Base-by-base conservation (phyloP, 2,888 invertebrate species). In the Podotricha telesiphe region DNA sequence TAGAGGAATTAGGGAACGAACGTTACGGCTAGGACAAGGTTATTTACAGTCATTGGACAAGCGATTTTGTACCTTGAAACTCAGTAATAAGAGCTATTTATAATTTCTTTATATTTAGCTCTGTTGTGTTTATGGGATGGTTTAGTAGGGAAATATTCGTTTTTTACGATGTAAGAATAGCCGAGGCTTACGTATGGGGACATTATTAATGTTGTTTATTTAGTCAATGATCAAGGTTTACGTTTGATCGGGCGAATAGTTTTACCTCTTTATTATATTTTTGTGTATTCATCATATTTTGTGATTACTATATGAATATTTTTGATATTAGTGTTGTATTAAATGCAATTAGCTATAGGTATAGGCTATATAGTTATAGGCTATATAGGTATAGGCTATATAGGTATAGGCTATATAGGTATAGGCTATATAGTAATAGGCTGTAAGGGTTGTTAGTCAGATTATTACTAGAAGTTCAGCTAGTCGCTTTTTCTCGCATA, bases 121-220 rank as follows among this genome's bases (percentile, higher is more conserved):
- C 78, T 81, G 78, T 85, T 80, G 84, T 88, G 89, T 89, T 89
- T 89, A 89, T 86, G 83, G 78, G 82, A 85, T 80, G 86, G 83
- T 87, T 91, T 88, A 87, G 89, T 86, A 89, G 84, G 86, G 84
- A 89, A 88, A 91, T 89, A 90, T 89, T 83, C 88, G 82, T 83
- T 88, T 91, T 91, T 91, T 91, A 91, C 86, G 90, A 87, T 85
- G 86, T 88, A 88, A 86, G 84, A 90, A 91, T 88, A 86, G 85
- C 80, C 81, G 67, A 78, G 81, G 88, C 84, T 91, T 90, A 85
- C 85, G 86, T 88, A 86, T 85, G 86, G 79, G 80, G 83, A 73
- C 73, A 84, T 84, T 88, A 89, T 89, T 87, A 87, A 84, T 85
- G 86, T 83, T 86, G 86, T 88, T 88, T 87, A 86, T 85, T 80